These are phyloP conservation scores for Pelodiscus sinensis DNA, from an alignment of 2,113 vertebrate genomes.

Conservation along the genomic window DNA sequence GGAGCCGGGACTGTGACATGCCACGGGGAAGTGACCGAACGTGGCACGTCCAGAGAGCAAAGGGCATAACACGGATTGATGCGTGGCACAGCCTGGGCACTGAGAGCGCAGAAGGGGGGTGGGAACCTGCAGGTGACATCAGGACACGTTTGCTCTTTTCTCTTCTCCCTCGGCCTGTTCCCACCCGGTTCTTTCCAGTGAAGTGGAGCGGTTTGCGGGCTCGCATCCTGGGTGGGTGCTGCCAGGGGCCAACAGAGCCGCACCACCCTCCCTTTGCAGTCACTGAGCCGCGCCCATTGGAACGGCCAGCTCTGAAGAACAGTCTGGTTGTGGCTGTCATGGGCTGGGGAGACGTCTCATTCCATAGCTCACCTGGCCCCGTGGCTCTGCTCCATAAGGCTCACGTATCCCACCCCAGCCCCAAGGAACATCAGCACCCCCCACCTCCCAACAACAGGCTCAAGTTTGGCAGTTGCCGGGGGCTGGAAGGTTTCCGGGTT, in stretches of 20 bases:
- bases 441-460: background rate
- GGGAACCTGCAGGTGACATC: background rate
- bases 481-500: no score
- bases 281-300: accelerated
- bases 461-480: accelerated
- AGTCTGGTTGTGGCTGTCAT: accelerated
- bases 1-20: background rate
- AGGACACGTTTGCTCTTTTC: background rate
- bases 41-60: background rate
- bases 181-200: background rate
- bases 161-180: background rate
- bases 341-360: accelerated
- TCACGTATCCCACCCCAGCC: background rate
- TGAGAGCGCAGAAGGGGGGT: background rate
- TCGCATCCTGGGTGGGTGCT: background rate
- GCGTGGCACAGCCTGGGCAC: background rate
- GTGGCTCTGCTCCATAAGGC: background rate
- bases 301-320: background rate
- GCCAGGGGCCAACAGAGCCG: background rate
- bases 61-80: background rate
- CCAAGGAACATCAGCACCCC: background rate
- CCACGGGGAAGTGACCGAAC: background rate
- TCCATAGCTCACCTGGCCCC: background rate
- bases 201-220: background rate
- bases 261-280: background rate